Percentiles rank a stretch among this genome's conserved stretches.
Evolutionary conservation across 1,140 invertebrate species (phyloP).

Genomic region (Phenacoccus solenopsis): DNA sequence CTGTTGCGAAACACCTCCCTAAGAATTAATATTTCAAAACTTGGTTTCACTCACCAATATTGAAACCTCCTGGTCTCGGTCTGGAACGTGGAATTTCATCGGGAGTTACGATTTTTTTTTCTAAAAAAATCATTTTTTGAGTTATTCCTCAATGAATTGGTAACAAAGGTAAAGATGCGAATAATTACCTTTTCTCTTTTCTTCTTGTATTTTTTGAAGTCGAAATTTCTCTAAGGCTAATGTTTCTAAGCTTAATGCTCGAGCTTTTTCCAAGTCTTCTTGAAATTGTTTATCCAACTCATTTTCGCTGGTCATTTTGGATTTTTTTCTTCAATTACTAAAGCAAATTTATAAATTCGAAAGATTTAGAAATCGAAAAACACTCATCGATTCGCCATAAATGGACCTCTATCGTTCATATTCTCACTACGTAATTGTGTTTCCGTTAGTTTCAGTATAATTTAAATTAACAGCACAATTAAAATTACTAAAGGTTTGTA

Average conservation of each 20-base stretch:
- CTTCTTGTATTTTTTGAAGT: slow-evolving; percentile 31
- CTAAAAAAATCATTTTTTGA: neutral
- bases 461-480: too few relatives aligned
- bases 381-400: too few relatives aligned
- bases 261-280: slow-evolving; percentile 71
- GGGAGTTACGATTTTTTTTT: slow-evolving; percentile 8
- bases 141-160: neutral
- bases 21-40: neutral
- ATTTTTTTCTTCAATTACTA: too few relatives aligned
- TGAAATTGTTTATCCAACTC: slow-evolving; percentile 56
- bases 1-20: neutral
- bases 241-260: slow-evolving; percentile 70
- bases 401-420: too few relatives aligned
- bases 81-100: slow-evolving; percentile 31
- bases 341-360: too few relatives aligned
- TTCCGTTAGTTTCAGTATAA: too few relatives aligned
- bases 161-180: neutral
- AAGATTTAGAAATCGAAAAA: too few relatives aligned
- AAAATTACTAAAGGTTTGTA: too few relatives aligned
- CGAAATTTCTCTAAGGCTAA: slow-evolving; percentile 67
- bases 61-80: slow-evolving; percentile 40
- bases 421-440: too few relatives aligned
- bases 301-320: neutral
- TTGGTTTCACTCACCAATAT: slow-evolving; percentile 28
- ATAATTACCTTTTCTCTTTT: neutral